Conservation (phyloP, 2,113 vertebrate species). For the Trichechus manatus region DNA sequence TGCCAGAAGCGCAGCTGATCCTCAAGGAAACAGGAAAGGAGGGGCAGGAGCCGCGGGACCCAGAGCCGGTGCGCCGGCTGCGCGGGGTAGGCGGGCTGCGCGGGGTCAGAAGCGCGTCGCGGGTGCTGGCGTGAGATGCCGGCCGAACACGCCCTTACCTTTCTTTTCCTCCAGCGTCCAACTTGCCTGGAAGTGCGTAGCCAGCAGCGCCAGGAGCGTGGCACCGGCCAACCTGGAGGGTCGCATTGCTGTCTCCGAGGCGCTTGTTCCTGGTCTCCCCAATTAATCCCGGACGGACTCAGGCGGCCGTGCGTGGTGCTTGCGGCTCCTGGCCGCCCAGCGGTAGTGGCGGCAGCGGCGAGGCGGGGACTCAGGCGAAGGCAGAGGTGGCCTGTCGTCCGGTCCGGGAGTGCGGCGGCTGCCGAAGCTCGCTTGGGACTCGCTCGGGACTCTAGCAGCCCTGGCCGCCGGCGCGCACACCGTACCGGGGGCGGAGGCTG, state of each 20-base stretch:
- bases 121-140: neutral
- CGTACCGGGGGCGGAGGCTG: slow-evolving; percentile 75
- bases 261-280: slow-evolving; percentile 49
- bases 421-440: neutral
- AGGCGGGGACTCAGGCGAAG: neutral
- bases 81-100: neutral
- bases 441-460: neutral
- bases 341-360: neutral
- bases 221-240: neutral
- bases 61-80: neutral
- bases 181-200: slow-evolving; percentile 41
- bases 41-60: neutral
- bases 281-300: neutral
- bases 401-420: neutral
- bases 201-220: slow-evolving; percentile 78
- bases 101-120: neutral
- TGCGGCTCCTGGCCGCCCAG: neutral
- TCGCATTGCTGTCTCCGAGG: slow-evolving; percentile 53
- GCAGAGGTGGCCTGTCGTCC: slow-evolving; percentile 45
- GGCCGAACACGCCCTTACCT: slow-evolving; percentile 80
- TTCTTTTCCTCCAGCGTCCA: slow-evolving; percentile 85
- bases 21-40: slow-evolving; percentile 56
- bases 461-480: slow-evolving; percentile 52
- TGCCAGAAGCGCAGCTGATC: slow-evolving; percentile 28
- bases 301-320: neutral